A percentile compares a stretch with the other conserved stretches of the same genome.
These are phyloP conservation scores for Danio jaintianensis DNA, from an alignment of 2,797 vertebrate species.

Conservation along the genomic window DNA sequence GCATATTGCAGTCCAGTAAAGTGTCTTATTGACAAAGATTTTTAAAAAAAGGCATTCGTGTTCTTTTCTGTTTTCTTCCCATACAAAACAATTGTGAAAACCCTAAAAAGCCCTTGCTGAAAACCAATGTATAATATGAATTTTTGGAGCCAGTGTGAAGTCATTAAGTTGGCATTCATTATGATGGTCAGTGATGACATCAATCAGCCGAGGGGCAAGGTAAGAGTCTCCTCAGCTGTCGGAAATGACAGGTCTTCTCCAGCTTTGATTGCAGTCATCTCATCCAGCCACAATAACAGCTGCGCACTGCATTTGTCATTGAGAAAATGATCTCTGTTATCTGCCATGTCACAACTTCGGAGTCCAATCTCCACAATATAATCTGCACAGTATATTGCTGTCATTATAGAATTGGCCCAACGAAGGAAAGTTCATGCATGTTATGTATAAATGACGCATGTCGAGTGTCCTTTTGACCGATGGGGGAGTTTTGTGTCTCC, in stretches of 20 bases:
- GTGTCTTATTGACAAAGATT: not conserved
- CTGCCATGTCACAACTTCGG: conserved; percentile 20
- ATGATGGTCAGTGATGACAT: conserved; percentile 54
- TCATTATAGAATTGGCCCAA: not conserved
- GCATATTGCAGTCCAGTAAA: not conserved
- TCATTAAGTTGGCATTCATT: conserved; percentile 45
- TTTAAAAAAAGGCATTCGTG: not conserved
- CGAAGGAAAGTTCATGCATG: conserved; percentile 4
- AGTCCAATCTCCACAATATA: conserved; percentile 30
- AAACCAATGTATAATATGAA: not conserved
- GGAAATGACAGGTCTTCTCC: conserved; percentile 56
- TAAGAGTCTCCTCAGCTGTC: conserved; percentile 50
- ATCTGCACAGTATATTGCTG: conserved; percentile 6
- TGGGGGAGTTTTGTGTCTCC: conserved; percentile 17
- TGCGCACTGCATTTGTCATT: conserved; percentile 26
- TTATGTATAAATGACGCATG: not conserved
- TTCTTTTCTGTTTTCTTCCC: not conserved
- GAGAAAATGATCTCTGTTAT: conserved; percentile 21
- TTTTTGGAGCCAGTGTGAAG: conserved; percentile 38
- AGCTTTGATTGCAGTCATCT: conserved; percentile 58
- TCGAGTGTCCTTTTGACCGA: conserved; percentile 21
- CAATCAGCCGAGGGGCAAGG: conserved; percentile 53
- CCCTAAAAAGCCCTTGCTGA: not conserved
- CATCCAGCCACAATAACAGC: conserved; percentile 46
- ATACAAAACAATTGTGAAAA: not conserved